Percentiles rank a stretch among this genome's conserved stretches.
Evolutionary conservation across 2,113 vertebrate genomes (phyloP).

Genomic region (Benitochromis conjunctus): DNA sequence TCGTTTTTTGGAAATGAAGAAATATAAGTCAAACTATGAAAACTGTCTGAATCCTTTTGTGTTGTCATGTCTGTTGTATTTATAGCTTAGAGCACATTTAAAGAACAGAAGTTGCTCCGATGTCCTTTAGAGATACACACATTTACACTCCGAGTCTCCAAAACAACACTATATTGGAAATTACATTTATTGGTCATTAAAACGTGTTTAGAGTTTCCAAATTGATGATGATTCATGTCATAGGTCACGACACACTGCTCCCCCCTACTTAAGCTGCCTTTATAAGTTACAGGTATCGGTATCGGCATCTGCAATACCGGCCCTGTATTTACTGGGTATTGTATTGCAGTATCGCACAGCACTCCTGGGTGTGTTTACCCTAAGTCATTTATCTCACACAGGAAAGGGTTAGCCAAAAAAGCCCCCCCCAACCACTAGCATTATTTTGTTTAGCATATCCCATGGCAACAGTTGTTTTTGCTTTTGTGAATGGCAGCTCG

Average conservation of each 20-base stretch:
- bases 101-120: not conserved
- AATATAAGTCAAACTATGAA: not conserved
- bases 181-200: not conserved
- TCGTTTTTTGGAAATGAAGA: not conserved
- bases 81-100: not conserved
- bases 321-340: not conserved
- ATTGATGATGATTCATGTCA: not conserved
- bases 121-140: not conserved
- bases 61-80: not conserved
- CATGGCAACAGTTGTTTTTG: constrained; percentile 54
- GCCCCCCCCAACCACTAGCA: not conserved
- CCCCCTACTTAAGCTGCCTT: not conserved
- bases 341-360: not conserved
- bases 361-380: not conserved
- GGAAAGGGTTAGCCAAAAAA: constrained; percentile 22
- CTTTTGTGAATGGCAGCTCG: constrained; percentile 43
- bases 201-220: not conserved
- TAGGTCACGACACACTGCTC: not conserved
- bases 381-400: constrained; percentile 39
- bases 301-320: not conserved
- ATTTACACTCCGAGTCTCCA: accelerated
- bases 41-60: not conserved
- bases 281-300: not conserved
- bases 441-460: constrained; percentile 37
- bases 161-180: accelerated